Conservation (phyloP, 2,888 invertebrate species). For the Incurvaria masculella region DNA sequence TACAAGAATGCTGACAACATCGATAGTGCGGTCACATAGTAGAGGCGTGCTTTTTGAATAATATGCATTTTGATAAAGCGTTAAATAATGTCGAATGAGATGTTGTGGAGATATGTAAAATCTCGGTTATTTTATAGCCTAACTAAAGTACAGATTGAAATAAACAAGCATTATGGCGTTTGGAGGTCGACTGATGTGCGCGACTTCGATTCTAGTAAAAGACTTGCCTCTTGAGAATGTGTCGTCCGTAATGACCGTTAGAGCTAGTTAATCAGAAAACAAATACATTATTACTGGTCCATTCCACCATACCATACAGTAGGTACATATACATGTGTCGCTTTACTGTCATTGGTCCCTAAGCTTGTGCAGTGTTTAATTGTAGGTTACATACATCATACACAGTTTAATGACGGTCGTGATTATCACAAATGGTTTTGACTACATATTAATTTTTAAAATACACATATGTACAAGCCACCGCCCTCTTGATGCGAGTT, state of each 20-base stretch:
- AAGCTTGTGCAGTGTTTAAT: background rate
- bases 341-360: background rate
- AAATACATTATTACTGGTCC: too few relatives aligned
- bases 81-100: background rate
- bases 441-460: background rate
- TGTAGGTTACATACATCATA: background rate
- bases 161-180: conserved; percentile 57
- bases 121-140: background rate
- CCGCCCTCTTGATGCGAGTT: background rate
- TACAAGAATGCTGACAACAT: too few relatives aligned
- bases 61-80: background rate
- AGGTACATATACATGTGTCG: background rate
- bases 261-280: conserved; percentile 44
- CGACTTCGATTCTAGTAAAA: conserved; percentile 53
- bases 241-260: conserved; percentile 56
- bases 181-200: conserved; percentile 38
- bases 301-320: background rate
- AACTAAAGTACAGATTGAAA: conserved; percentile 19
- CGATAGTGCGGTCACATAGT: too few relatives aligned
- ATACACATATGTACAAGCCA: background rate
- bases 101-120: background rate
- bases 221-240: conserved; percentile 58
- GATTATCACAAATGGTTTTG: background rate
- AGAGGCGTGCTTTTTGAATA: background rate
- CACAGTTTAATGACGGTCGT: background rate